Base-by-base conservation (phyloP, 2,888 invertebrate genomes). In the Athalia cordata region DNA sequence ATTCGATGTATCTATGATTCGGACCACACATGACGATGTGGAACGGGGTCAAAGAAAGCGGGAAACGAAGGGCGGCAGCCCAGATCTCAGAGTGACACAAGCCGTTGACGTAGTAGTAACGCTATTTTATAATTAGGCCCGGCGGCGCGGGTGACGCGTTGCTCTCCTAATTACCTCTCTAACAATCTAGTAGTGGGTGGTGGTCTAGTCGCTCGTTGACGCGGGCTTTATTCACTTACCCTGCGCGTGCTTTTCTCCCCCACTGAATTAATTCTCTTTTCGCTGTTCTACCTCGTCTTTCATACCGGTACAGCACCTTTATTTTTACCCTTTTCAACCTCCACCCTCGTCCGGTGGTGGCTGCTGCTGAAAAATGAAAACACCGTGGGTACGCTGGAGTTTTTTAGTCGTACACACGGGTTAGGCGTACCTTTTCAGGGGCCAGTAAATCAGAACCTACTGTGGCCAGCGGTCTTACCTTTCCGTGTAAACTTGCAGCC, bases 131-230 rank as follows among this genome's bases (percentile, higher is more conserved):
- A 89, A 89, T 89, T 89, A 89, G 87, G 88, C 88, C 89, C 87
- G 84, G 83, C 83, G 88, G 89, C 88, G 13, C 47, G 72, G 72
- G 72, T 15, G 85, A 87, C 86, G 84, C 85, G 87, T 87, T 87
- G 85, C 88, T 87, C 84, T 87, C 87, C 88, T 89, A 89, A 89
- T 89, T 89, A 89, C 87, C 86, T 85, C 87, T 88, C 87, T 86
- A 86, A 89, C 88, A 88, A 88, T 88, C 84, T 64, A 62, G 75
- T 57, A 72, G 45, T 67, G 74, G 68, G 52, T 50, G 62, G 47
- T 78, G 80, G 81, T 79, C 82, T 72, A 79, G 82, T 81, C 80
- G 80, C 77, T 78, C 84, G 82, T 87, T 85, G 83, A 86, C 83
- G 81, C 81, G 75, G 66, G 80, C 83, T 83, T 85, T 86, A 87